A percentile compares a stretch with the other conserved stretches of the same genome.
phyloP scores from a whole-genome alignment of 2,888 invertebrate species.

The Pomacea canaliculata region DNA sequence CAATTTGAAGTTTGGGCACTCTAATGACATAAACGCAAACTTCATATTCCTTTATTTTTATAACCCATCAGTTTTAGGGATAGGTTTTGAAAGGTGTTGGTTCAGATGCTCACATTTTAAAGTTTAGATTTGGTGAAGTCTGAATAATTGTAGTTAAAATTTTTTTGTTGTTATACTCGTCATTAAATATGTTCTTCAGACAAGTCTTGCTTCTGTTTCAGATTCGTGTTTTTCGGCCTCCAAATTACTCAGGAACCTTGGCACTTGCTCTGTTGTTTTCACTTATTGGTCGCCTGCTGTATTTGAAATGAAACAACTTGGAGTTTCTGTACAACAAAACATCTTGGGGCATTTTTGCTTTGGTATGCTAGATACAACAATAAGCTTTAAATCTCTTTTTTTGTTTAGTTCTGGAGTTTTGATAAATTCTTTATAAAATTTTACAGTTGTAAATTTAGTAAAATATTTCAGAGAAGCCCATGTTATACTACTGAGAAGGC shows the following conservation, averaged over 20 bases:
- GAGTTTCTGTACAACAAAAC: conserved; percentile 97
- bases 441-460: neutral
- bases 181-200: too few relatives aligned
- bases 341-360: conserved; percentile 93
- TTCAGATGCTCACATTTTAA: too few relatives aligned
- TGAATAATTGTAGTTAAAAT: too few relatives aligned
- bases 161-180: too few relatives aligned
- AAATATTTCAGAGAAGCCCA: neutral
- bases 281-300: conserved; percentile 91
- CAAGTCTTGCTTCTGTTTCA: conserved; percentile 66
- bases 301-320: conserved; percentile 93
- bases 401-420: neutral
- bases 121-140: too few relatives aligned
- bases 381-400: conserved; percentile 10
- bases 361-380: conserved; percentile 73
- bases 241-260: conserved; percentile 96
- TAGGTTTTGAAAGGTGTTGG: neutral
- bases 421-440: neutral
- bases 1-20: too few relatives aligned
- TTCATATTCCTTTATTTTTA: neutral
- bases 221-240: conserved; percentile 96
- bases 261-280: conserved; percentile 87
- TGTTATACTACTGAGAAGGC: neutral
- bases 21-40: neutral
- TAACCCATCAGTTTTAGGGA: too few relatives aligned